A percentile compares a stretch with the other conserved stretches of the same genome.
Evolutionary conservation across 2,113 vertebrate genomes (phyloP).

Genomic region (Galbula dea): DNA sequence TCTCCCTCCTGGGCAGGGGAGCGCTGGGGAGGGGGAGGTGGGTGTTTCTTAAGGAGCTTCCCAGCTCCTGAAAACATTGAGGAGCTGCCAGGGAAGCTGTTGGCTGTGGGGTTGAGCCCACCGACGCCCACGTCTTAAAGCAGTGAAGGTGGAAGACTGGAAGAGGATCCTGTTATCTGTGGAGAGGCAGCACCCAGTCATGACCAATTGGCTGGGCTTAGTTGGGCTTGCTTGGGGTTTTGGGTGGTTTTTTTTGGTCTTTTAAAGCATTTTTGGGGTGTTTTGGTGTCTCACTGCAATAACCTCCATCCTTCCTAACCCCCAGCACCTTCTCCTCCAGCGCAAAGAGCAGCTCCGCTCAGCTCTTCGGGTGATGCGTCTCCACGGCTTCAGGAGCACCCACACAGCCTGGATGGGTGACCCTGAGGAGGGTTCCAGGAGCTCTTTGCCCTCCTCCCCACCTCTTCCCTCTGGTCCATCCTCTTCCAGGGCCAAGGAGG

Average conservation of each 20-base stretch:
- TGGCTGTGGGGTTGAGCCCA: rapidly evolving
- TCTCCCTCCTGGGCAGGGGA: background rate
- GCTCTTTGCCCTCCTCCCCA: background rate
- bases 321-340: background rate
- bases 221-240: too few relatives aligned
- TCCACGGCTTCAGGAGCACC: background rate
- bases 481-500: background rate
- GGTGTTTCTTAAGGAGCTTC: background rate
- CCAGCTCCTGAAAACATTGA: background rate
- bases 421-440: background rate
- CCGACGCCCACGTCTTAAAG: rapidly evolving
- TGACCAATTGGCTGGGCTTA: background rate
- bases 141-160: rapidly evolving
- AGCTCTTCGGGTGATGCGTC: background rate
- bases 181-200: background rate
- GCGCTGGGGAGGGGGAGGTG: rapidly evolving
- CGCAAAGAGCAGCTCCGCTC: background rate
- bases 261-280: background rate
- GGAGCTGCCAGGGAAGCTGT: background rate
- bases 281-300: background rate
- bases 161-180: background rate
- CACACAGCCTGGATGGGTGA: background rate
- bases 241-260: too few relatives aligned
- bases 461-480: background rate
- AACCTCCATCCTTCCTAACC: background rate